These are phyloP conservation scores for Sarcophilus harrisii DNA, from an alignment of 2,797 vertebrate genomes.

Conservation along the genomic window DNA sequence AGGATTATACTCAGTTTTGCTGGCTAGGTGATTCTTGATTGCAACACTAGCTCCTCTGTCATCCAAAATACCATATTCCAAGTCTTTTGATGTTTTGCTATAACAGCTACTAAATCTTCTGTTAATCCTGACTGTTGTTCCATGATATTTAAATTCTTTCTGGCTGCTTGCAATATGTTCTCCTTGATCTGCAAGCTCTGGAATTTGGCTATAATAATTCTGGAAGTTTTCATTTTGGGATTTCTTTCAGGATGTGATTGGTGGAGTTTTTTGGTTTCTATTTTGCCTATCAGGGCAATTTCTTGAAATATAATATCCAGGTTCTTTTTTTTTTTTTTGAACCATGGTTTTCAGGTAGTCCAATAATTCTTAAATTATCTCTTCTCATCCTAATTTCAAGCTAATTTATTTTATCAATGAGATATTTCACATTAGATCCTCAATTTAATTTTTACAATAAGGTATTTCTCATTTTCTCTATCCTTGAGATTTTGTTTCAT, in stretches of 20 bases:
- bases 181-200: not conserved
- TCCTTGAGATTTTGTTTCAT: not conserved
- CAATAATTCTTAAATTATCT: not conserved
- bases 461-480: not conserved
- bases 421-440: not conserved
- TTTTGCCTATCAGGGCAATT: not conserved
- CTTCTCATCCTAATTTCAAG: not conserved
- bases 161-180: not conserved
- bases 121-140: not conserved
- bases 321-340: not conserved
- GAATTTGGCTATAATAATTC: not conserved
- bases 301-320: not conserved
- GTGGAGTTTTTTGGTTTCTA: not conserved
- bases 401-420: not conserved
- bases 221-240: not conserved
- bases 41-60: not conserved
- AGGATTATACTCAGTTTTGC: too few species aligned
- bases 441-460: not conserved
- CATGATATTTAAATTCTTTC: not conserved
- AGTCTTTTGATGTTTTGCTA: not conserved
- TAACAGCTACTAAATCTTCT: not conserved
- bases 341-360: not conserved
- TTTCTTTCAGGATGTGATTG: not conserved
- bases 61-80: not conserved
- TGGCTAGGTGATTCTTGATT: not conserved